Conservation (phyloP, 1,140 invertebrate species). For the Drosophila parabipectinata region DNA sequence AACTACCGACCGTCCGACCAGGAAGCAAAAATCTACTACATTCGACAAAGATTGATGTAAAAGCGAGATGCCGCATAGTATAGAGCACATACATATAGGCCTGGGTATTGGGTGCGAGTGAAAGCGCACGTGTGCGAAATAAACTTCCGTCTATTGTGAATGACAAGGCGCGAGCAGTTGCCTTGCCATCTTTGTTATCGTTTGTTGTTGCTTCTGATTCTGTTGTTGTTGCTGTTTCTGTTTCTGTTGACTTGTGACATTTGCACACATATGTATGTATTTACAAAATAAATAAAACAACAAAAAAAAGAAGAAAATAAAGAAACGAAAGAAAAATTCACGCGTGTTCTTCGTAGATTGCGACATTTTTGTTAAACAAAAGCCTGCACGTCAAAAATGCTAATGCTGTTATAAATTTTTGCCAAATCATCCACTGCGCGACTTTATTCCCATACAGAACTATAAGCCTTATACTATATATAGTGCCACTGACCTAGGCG, state of each 20-base stretch:
- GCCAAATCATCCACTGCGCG: constrained; percentile 42
- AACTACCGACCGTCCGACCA: constrained; percentile 41
- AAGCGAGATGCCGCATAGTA: constrained; percentile 66
- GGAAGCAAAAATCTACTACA: constrained; percentile 67
- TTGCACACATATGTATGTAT: constrained; percentile 42
- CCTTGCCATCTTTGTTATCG: constrained; percentile 66
- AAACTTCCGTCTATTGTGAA: constrained; percentile 81
- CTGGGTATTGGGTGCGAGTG: constrained; percentile 49
- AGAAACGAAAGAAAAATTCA: neutral
- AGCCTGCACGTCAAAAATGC: constrained; percentile 39
- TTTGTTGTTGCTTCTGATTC: constrained; percentile 38
- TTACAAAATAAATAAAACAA: constrained; percentile 11
- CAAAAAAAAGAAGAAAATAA: constrained; percentile 1
- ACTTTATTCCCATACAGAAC: constrained; percentile 15
- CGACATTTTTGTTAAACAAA: constrained; percentile 47
- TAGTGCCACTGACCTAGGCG: constrained; percentile 63
- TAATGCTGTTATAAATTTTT: constrained; percentile 55
- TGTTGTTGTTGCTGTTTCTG: constrained; percentile 30
- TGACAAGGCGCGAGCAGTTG: constrained; percentile 44
- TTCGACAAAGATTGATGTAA: constrained; percentile 79
- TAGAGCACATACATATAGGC: constrained; percentile 13
- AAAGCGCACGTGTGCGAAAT: constrained; percentile 73
- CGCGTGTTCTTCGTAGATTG: constrained; percentile 47
- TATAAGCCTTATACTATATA: constrained; percentile 12
- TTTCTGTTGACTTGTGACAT: constrained; percentile 74